A percentile compares a stretch with the other conserved stretches of the same genome.
Conservation (phyloP, 2,113 vertebrate genomes). For the Burhinus oedicnemus region DNA sequence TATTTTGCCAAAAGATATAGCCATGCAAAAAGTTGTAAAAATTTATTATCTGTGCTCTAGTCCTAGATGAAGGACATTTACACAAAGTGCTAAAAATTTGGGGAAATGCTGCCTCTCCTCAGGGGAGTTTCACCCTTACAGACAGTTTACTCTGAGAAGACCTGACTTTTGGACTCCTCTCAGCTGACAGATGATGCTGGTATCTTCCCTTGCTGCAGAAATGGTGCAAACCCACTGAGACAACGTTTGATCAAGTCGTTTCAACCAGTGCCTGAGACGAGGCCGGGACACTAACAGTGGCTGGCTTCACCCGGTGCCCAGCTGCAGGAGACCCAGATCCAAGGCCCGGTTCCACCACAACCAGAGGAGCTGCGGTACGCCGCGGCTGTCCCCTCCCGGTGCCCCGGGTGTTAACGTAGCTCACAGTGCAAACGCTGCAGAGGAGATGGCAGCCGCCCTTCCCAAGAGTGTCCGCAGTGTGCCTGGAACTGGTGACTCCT, state of each 20-base stretch:
- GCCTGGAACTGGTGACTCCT: not conserved
- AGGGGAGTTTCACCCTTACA: not conserved
- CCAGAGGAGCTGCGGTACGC: not conserved
- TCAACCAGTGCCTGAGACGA: rapidly evolving
- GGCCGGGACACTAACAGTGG: not conserved
- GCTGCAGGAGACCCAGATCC: not conserved
- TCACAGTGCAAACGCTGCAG: not conserved
- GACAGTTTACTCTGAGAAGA: not conserved
- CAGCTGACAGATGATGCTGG: not conserved
- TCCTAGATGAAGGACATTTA: not conserved
- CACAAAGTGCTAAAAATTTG: not conserved
- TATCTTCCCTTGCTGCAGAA: not conserved
- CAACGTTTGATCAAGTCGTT: rapidly evolving
- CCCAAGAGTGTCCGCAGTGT: not conserved
- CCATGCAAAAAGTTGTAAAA: not conserved
- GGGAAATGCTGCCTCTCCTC: not conserved
- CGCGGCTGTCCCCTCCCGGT: rapidly evolving
- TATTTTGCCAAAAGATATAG: not conserved
- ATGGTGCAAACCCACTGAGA: not conserved
- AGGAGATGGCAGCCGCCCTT: not conserved
- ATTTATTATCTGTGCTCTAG: not conserved
- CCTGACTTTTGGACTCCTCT: not conserved
- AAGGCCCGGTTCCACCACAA: not conserved
- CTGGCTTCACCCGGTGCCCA: rapidly evolving
- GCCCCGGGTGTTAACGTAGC: not conserved